Conservation (phyloP, 2,888 invertebrate species). For the Drosophila helvetica region DNA sequence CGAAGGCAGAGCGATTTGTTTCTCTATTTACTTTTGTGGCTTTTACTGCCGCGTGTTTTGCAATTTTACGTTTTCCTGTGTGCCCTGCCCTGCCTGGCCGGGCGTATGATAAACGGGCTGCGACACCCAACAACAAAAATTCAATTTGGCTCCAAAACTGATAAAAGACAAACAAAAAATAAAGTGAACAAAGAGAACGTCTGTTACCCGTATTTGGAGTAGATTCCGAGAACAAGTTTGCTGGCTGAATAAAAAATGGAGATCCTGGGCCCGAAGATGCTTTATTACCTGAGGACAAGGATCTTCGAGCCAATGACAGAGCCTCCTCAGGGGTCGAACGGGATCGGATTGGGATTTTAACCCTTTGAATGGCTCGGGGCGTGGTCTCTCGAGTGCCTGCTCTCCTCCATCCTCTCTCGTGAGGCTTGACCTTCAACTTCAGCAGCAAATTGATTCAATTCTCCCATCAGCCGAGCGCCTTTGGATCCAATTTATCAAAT, state of each 20-base stretch:
- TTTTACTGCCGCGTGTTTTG: conserved; percentile 55
- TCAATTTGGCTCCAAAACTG: conserved; percentile 47
- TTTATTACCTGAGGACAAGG: conserved; percentile 61
- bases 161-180: conserved; percentile 47
- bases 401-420: not conserved
- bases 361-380: conserved; percentile 39
- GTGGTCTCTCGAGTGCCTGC: conserved; percentile 40
- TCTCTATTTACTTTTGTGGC: conserved; percentile 20
- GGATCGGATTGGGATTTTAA: conserved; percentile 23
- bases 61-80: conserved; percentile 48
- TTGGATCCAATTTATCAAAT: conserved; percentile 69
- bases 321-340: conserved; percentile 18
- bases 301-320: conserved; percentile 66
- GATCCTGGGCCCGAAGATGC: conserved; percentile 41
- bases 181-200: conserved; percentile 29
- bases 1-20: conserved; percentile 12
- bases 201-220: conserved; percentile 10
- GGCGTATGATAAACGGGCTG: conserved; percentile 65
- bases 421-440: conserved; percentile 38
- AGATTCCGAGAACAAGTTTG: conserved; percentile 54
- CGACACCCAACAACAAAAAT: conserved; percentile 42
- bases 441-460: conserved; percentile 58
- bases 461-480: conserved; percentile 33
- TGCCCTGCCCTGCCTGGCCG: not conserved
- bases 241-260: conserved; percentile 60